Base-by-base conservation (phyloP, 1,140 invertebrate species). In the Hylaeus anthracinus region DNA sequence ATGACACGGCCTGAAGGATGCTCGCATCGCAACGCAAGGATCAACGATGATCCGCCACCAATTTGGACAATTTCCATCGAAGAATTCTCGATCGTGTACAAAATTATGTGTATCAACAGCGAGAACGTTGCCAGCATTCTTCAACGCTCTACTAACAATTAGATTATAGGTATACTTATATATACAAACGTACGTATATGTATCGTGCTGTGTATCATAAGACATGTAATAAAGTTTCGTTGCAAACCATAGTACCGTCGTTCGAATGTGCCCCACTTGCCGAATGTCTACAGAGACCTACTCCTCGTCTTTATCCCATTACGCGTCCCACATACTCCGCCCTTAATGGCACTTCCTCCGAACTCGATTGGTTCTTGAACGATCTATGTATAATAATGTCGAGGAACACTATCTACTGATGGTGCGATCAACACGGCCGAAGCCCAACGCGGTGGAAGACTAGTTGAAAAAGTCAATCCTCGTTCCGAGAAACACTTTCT, bases 61-160 rank as follows among this genome's bases (percentile, higher is more conserved):
- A 26, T 26, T 26, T 26, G 26, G 26, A 26, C 26, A 26, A 26
- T 9, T n/a, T 5, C n/a, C 14, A 5, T 12, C 55, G 14, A 26
- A 26, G 26, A 26, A 26, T 26, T 26, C 26, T 26, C 26, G 26
- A 26, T 26, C 26, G 26, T 26, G 26, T 26, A 26, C 26, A 26
- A 26, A 26, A 26, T 26, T 26, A 26, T 26, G 26, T 26, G 26
- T 26, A 26, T 26, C 26, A 26, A 26, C 26, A 43, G 48, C 5
- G 14, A 48, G 8, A 10, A 5, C 37, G 15, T 5, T 51, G 37
- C 26, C 26, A 15, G 43, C 72, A 12, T 63, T 45, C 58, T 64
- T 73, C 37, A 1, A 3, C 15, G 43, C 8, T 51, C 12, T 48
- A 70, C 74, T 77, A 77, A 77, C 74, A 51, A 60, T 8, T 48